A percentile compares a stretch with the other conserved stretches of the same genome.
phyloP scores from a whole-genome alignment of 2,888 invertebrate species.

The Caenorhabditis drosophilae region DNA sequence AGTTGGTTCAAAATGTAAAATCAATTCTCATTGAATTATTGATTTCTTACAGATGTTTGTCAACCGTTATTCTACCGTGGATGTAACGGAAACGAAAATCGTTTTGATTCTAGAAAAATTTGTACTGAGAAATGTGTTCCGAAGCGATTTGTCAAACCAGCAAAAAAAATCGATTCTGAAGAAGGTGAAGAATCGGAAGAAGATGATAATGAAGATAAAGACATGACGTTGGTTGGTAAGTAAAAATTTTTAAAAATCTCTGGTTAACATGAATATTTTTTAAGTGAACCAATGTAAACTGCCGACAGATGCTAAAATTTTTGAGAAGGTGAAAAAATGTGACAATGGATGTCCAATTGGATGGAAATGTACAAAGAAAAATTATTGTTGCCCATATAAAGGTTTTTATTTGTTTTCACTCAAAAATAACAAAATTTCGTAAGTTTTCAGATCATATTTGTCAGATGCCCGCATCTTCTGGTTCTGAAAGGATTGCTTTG shows the following conservation, averaged over 20 bases:
- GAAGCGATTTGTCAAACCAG: neutral
- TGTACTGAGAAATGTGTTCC: slow-evolving; percentile 47
- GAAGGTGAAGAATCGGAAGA: slow-evolving; percentile 8
- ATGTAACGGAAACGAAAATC: slow-evolving; percentile 64
- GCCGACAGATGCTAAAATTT: slow-evolving; percentile 44
- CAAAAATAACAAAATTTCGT: too few relatives aligned
- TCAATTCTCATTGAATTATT: neutral
- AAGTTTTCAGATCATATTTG: too few relatives aligned
- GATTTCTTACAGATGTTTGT: slow-evolving; percentile 34
- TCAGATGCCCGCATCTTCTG: slow-evolving; percentile 49
- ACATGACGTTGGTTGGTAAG: slow-evolving; percentile 28
- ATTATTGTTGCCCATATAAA: slow-evolving; percentile 59
- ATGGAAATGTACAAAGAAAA: slow-evolving; percentile 37
- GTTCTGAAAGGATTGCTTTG: slow-evolving; percentile 41
- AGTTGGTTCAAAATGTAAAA: slow-evolving; percentile 18
- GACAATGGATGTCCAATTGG: slow-evolving; percentile 43
- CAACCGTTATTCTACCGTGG: slow-evolving; percentile 53
- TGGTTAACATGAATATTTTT: neutral
- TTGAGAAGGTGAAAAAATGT: slow-evolving; percentile 37
- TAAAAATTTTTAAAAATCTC: neutral
- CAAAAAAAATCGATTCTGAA: slow-evolving; percentile 11
- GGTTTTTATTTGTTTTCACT: too few relatives aligned
- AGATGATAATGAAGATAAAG: slow-evolving; percentile 13
- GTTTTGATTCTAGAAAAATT: slow-evolving; percentile 54
- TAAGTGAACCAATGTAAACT: slow-evolving; percentile 42